Percentiles rank a stretch among this genome's conserved stretches.
Conservation (phyloP, 2,888 invertebrate species). For the Callinectes sapidus region DNA sequence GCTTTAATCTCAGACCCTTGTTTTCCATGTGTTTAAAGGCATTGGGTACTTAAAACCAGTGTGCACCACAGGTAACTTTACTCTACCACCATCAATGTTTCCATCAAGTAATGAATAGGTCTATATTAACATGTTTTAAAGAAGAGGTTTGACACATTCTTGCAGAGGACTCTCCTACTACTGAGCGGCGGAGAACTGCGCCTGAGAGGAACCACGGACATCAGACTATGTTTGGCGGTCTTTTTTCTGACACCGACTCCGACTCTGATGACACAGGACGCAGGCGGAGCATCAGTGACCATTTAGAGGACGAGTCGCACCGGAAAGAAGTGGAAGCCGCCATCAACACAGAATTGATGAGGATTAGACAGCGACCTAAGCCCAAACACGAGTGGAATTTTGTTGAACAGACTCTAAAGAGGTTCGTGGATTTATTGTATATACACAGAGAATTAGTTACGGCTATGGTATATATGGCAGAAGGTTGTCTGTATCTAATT, state of each 20-base stretch:
- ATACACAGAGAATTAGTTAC: too few relatives aligned
- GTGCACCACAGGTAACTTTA: background rate
- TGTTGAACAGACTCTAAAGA: slow-evolving; percentile 62
- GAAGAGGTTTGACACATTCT: background rate
- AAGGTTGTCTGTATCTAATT: too few relatives aligned
- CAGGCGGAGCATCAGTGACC: slow-evolving; percentile 35
- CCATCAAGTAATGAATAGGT: background rate
- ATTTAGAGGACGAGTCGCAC: slow-evolving; percentile 50
- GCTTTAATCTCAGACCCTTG: too few relatives aligned
- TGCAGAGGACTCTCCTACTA: slow-evolving; percentile 56
- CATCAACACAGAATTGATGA: slow-evolving; percentile 55
- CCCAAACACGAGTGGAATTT: slow-evolving; percentile 66
- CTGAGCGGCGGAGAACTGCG: slow-evolving; percentile 40
- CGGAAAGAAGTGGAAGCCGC: slow-evolving; percentile 57
- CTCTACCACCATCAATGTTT: background rate
- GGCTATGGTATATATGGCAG: too few relatives aligned
- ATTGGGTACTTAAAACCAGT: too few relatives aligned
- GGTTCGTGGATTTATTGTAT: slow-evolving; percentile 37
- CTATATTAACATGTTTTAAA: background rate
- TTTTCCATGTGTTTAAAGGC: too few relatives aligned
- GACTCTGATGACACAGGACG: slow-evolving; percentile 50
- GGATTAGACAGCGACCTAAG: slow-evolving; percentile 56
- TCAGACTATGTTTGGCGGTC: slow-evolving; percentile 53
- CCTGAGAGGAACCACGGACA: slow-evolving; percentile 8
- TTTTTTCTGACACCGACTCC: slow-evolving; percentile 61